A percentile compares a stretch with the other conserved stretches of the same genome.
Evolutionary conservation across 2,113 vertebrate species (phyloP).

Genomic region (Ammodytes marinus): DNA sequence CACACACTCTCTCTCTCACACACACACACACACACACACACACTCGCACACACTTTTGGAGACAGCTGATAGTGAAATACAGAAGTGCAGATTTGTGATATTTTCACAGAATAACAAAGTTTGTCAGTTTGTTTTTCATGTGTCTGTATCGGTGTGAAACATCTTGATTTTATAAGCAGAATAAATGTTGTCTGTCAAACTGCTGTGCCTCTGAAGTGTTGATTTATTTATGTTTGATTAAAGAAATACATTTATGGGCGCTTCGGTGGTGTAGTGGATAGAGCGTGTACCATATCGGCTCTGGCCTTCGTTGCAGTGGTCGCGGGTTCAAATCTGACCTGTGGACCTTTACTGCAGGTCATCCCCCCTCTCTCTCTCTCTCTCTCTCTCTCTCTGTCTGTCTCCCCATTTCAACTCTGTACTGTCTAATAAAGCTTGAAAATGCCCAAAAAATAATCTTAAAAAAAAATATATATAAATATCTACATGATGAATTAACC

Average conservation of each 20-base stretch:
- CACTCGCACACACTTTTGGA: neutral
- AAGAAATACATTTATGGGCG: neutral
- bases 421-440: too few species aligned
- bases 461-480: too few species aligned
- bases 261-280: too few species aligned
- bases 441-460: too few species aligned
- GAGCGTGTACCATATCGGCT: neutral
- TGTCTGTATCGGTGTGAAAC: conserved; percentile 32
- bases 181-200: conserved; percentile 36
- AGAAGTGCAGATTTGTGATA: neutral
- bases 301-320: too few species aligned
- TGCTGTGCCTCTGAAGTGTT: neutral
- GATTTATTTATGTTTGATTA: neutral
- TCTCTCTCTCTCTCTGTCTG: too few species aligned
- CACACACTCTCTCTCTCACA: neutral
- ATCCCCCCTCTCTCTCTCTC: too few species aligned
- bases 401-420: too few species aligned
- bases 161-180: conserved; percentile 29
- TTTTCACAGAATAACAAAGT: neutral
- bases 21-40: too few species aligned
- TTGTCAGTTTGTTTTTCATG: neutral
- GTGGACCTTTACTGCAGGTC: too few species aligned
- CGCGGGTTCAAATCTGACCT: too few species aligned
- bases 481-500: too few species aligned
- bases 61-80: neutral